Evolutionary conservation across 2,113 vertebrate species (phyloP).

Genomic region (Cyanistes caeruleus): DNA sequence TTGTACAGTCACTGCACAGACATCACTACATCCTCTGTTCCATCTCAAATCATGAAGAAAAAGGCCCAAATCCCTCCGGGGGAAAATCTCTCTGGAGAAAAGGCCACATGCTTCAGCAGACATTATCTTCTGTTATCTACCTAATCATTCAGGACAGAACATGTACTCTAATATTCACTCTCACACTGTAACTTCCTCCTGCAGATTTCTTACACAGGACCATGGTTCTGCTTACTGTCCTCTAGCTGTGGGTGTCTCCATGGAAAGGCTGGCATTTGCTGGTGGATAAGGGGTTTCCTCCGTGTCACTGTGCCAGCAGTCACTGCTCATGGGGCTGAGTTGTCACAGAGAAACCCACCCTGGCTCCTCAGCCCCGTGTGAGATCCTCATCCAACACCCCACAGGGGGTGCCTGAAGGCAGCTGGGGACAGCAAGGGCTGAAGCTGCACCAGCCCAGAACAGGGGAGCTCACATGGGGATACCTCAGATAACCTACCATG

Average conservation of each 20-base stretch:
- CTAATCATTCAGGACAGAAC: not conserved
- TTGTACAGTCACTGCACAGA: not conserved
- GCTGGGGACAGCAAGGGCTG: not conserved
- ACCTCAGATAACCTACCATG: not conserved
- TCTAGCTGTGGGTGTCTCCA: not conserved
- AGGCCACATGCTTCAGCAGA: not conserved
- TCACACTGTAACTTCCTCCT: not conserved
- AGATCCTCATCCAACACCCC: not conserved
- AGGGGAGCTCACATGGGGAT: not conserved
- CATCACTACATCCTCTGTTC: not conserved
- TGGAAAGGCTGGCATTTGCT: not conserved
- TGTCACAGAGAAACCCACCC: not conserved
- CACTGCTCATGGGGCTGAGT: fast-evolving
- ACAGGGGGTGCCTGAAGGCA: not conserved
- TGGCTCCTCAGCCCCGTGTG: not conserved
- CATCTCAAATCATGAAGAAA: not conserved
- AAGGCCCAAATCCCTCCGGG: not conserved
- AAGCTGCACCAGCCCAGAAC: not conserved
- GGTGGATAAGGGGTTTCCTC: not conserved
- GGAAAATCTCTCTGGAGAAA: not conserved
- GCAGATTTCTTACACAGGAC: not conserved
- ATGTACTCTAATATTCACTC: not conserved
- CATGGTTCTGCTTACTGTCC: not conserved
- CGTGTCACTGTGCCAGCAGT: not conserved
- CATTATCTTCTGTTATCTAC: not conserved